These are phyloP conservation scores for Pseudococcus longispinus DNA, from an alignment of 2,888 invertebrate species.

Conservation along the genomic window DNA sequence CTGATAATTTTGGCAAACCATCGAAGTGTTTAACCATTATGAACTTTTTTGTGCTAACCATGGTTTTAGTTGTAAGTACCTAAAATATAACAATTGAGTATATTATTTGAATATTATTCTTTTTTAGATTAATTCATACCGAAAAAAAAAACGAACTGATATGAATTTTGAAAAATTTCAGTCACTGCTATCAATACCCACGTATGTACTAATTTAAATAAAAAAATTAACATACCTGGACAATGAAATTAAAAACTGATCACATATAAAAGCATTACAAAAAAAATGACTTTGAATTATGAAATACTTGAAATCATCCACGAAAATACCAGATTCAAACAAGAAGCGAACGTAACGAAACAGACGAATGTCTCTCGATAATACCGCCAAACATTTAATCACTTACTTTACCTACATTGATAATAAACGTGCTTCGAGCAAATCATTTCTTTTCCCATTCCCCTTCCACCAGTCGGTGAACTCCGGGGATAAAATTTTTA, in stretches of 20 bases:
- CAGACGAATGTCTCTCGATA: background rate
- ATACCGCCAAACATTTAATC: background rate
- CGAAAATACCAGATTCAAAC: background rate
- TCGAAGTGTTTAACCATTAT: slow-evolving; percentile 71
- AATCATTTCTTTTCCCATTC: background rate
- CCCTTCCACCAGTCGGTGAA: background rate
- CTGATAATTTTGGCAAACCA: slow-evolving; percentile 71
- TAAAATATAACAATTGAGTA: background rate
- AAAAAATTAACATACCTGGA: background rate
- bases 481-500: no score
- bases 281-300: background rate
- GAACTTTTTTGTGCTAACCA: slow-evolving; percentile 71
- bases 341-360: background rate
- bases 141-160: background rate
- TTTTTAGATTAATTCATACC: background rate
- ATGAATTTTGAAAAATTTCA: background rate
- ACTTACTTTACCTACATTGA: background rate
- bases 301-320: background rate
- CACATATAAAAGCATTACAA: background rate
- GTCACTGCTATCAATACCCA: no score
- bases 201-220: no score
- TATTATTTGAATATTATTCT: background rate
- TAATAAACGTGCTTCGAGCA: background rate
- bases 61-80: slow-evolving; percentile 59
- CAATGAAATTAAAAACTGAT: background rate